These are phyloP conservation scores for Leuciscus idus DNA, from an alignment of 2,113 vertebrate species.

Conservation along the genomic window DNA sequence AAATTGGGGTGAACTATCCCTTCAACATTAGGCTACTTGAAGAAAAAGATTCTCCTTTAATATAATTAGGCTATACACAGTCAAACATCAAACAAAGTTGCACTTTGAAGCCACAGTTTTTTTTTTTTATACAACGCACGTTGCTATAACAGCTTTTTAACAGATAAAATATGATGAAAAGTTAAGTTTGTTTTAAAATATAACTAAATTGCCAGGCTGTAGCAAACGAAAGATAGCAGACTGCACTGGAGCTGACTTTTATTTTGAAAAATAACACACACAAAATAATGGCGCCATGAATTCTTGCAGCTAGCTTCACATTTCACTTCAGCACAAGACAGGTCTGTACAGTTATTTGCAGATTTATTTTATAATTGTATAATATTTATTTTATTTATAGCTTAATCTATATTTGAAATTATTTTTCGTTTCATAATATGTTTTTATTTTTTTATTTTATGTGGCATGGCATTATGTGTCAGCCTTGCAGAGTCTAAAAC, in stretches of 20 bases:
- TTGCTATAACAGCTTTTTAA: neutral
- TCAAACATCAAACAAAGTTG: neutral
- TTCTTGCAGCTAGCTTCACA: neutral
- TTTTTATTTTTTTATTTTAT: neutral
- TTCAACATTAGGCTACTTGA: neutral
- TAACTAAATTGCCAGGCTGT: neutral
- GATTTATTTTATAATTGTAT: neutral
- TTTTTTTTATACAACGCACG: neutral
- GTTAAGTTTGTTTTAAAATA: neutral
- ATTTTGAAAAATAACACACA: slow-evolving; percentile 10
- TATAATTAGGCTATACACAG: neutral
- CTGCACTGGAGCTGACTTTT: neutral
- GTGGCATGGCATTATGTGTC: neutral
- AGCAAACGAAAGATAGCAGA: neutral
- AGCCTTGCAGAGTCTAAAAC: neutral
- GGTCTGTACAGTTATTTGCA: neutral
- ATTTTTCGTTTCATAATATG: neutral
- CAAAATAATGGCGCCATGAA: neutral
- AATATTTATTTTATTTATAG: neutral
- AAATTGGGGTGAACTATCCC: neutral
- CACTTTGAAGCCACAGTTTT: neutral
- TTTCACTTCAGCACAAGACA: neutral
- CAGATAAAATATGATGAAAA: neutral
- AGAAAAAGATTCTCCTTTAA: neutral
- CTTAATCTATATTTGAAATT: neutral